Evolutionary conservation across 2,888 invertebrate genomes (phyloP), one percentile per base, ranked within the genome.

Genomic region (Hoplodrina blanda): DNA sequence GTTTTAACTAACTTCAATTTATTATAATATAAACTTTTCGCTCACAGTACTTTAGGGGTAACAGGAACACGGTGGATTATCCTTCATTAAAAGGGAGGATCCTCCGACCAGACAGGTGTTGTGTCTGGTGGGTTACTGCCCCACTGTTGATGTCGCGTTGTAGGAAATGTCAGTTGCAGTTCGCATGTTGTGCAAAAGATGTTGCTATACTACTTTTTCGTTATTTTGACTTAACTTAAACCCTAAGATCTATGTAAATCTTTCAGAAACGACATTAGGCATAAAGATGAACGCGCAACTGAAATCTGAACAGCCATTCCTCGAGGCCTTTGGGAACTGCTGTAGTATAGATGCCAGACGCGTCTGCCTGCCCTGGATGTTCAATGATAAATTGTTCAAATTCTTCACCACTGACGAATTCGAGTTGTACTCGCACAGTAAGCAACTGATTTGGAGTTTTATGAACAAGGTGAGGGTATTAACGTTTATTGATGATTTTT

Each of bases 291-390:
- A 80, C 19, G 60, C 83, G 0, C 86, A 86, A 30, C 50, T 62
- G 15, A 46, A 78, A 25, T 59, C 78, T 0, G 70, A 76, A 5
- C 81, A 83, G n/a, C 82, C 83, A 0, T 85, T 88, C 25, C 72
- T 85, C 0, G 67, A 69, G 1, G 81, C 87, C 0, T 82, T 88
- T 46, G 84, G 83, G 15, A 57, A 68, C 33, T 63, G 79, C 15
- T 70, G 80, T 6, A 78, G 76, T 6, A 59, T 86, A 8, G 65
- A 69, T 10, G 66, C 82, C 0, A 71, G 65, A 4, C 73, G 88
- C 6, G 44, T 86, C 10, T 81, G 69, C 25, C 78, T 82, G 54
- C 87, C 87, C 0, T 88, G 88, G 88, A 60, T 88, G 2, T 74
- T 87, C 61, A 83, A 69, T 25, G 82, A 87, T 6, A 63, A 73